A percentile compares a stretch with the other conserved stretches of the same genome.
These are phyloP conservation scores for Thera britannica DNA, from an alignment of 2,888 invertebrate genomes.

Conservation along the genomic window DNA sequence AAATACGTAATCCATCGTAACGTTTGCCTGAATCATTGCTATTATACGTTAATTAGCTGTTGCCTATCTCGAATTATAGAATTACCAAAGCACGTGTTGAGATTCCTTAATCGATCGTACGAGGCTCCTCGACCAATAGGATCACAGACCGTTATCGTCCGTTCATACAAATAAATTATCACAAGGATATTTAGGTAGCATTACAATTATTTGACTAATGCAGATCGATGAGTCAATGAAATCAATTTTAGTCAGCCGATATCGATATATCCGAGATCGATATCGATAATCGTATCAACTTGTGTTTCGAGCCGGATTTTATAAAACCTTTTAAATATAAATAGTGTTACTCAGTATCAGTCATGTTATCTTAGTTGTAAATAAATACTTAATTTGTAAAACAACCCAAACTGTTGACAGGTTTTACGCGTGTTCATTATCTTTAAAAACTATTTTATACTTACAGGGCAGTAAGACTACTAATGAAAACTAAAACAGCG, in stretches of 20 bases:
- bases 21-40: neutral
- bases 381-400: neutral
- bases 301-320: neutral
- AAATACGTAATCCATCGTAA: too few species aligned
- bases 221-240: conserved; percentile 23
- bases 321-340: neutral
- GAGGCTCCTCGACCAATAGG: conserved; percentile 37
- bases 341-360: too few species aligned
- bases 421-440: too few species aligned
- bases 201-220: conserved; percentile 7
- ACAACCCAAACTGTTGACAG: neutral
- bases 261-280: too few species aligned
- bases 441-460: too few species aligned
- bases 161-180: conserved; percentile 10
- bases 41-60: neutral
- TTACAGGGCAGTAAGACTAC: too few species aligned
- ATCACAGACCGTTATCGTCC: conserved; percentile 31
- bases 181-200: conserved; percentile 13
- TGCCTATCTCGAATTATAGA: conserved; percentile 13
- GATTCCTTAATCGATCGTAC: conserved; percentile 36
- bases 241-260: neutral
- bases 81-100: conserved; percentile 29
- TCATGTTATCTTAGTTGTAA: too few species aligned
- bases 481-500: too few species aligned
- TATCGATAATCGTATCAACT: too few species aligned